Conservation (phyloP, 2,113 vertebrate genomes). For the Dromas ardeola region DNA sequence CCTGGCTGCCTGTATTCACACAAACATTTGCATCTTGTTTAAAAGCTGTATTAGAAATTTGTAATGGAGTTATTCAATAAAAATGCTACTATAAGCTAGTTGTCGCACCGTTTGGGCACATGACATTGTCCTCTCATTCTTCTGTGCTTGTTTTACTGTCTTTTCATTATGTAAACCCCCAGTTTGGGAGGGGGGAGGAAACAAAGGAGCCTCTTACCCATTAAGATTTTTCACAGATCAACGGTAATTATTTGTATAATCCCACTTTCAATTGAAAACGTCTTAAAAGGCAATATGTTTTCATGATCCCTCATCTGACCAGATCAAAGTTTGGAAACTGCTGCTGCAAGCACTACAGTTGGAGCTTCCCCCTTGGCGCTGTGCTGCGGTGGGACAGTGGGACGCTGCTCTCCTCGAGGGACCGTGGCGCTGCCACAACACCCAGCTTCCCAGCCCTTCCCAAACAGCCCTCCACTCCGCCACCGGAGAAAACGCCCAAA, state of each 20-base stretch:
- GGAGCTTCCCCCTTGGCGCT: fast-evolving
- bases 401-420: fast-evolving
- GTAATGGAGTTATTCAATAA: background rate
- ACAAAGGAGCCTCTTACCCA: background rate
- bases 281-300: background rate
- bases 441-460: background rate
- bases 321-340: background rate
- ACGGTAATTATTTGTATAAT: background rate
- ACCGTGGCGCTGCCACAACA: fast-evolving
- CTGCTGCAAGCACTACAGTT: background rate
- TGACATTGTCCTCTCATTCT: background rate
- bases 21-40: background rate
- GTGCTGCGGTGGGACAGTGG: background rate
- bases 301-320: background rate
- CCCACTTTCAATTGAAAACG: background rate
- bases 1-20: background rate
- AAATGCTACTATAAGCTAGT: background rate
- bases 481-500: fast-evolving
- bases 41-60: background rate
- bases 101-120: background rate
- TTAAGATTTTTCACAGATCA: background rate
- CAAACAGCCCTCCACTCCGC: background rate
- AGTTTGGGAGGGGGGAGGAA: fast-evolving
- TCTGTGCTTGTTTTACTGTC: background rate
- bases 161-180: background rate